Evolutionary conservation across 2,113 vertebrate genomes (phyloP).

Genomic region (Anthoscopus minutus): DNA sequence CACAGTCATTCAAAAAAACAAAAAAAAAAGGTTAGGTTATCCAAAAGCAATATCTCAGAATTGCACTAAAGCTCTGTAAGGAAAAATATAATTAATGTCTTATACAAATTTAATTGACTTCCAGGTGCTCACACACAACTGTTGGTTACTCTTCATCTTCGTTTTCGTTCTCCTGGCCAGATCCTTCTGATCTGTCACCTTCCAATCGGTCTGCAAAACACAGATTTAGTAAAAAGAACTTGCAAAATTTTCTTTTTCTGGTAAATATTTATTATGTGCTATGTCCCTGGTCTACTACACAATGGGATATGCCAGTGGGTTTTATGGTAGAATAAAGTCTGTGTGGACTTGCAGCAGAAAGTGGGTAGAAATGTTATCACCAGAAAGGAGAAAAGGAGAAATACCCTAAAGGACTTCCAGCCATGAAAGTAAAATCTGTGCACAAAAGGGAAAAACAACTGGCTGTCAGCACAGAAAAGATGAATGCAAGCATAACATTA

Average conservation of each 20-base stretch:
- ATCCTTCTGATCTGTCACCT: conserved; percentile 92
- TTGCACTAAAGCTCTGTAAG: conserved; percentile 87
- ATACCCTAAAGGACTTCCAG: neutral
- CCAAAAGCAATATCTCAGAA: conserved; percentile 84
- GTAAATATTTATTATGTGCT: neutral
- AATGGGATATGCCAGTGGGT: neutral
- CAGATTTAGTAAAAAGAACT: neutral
- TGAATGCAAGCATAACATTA: neutral
- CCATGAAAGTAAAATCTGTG: neutral
- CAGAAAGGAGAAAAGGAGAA: neutral
- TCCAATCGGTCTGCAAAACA: conserved; percentile 84
- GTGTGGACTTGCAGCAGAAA: neutral
- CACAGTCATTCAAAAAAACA: conserved; percentile 76
- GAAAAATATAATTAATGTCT: conserved; percentile 88
- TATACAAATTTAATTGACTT: conserved; percentile 81
- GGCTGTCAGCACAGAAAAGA: neutral
- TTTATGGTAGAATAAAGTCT: neutral
- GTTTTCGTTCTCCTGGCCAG: conserved; percentile 87
- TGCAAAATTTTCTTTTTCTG: neutral
- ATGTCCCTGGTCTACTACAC: neutral
- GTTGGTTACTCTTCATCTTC: conserved; percentile 85
- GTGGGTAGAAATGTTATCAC: neutral
- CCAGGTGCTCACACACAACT: conserved; percentile 74
- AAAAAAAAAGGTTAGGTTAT: conserved; percentile 75
- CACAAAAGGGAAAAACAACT: neutral